phyloP scores from a whole-genome alignment of 1,140 invertebrate species.

The Meloidogyne exigua region DNA sequence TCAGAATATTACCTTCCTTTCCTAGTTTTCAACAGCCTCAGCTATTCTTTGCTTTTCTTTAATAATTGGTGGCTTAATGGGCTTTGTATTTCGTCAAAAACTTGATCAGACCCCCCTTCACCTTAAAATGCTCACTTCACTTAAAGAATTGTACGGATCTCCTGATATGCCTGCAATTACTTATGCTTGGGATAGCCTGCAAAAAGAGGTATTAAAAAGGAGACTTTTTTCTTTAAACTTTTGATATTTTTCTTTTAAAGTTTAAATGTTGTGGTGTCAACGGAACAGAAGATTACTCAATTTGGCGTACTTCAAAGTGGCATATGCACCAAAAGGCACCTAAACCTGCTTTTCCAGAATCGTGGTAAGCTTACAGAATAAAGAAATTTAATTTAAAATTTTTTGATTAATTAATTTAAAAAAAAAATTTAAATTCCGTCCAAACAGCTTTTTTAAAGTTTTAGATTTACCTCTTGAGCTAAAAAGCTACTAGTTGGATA shows the following conservation, averaged over 20 bases:
- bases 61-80: slow-evolving; percentile 61
- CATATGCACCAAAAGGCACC: slow-evolving; percentile 59
- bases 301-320: slow-evolving; percentile 62
- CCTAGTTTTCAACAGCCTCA: slow-evolving; percentile 54
- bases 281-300: slow-evolving; percentile 55
- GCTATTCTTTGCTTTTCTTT: slow-evolving; percentile 61
- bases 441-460: background rate
- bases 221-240: background rate
- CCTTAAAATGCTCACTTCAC: slow-evolving; percentile 61
- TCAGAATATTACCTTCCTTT: no score
- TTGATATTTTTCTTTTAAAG: slow-evolving; percentile 32
- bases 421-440: no score
- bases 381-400: no score
- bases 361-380: slow-evolving; percentile 46
- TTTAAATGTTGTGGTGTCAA: slow-evolving; percentile 63
- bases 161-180: slow-evolving; percentile 54
- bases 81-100: slow-evolving; percentile 59
- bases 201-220: slow-evolving; percentile 48
- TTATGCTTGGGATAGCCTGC: slow-evolving; percentile 58
- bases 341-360: slow-evolving; percentile 49
- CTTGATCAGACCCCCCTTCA: slow-evolving; percentile 58
- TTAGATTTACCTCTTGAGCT: background rate
- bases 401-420: no score
- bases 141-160: slow-evolving; percentile 57
- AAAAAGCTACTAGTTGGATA: no score